Percentiles rank a stretch among this genome's conserved stretches.
These are phyloP conservation scores for Crocodylus rhombifer DNA, from an alignment of 2,797 vertebrate species.

Conservation along the genomic window DNA sequence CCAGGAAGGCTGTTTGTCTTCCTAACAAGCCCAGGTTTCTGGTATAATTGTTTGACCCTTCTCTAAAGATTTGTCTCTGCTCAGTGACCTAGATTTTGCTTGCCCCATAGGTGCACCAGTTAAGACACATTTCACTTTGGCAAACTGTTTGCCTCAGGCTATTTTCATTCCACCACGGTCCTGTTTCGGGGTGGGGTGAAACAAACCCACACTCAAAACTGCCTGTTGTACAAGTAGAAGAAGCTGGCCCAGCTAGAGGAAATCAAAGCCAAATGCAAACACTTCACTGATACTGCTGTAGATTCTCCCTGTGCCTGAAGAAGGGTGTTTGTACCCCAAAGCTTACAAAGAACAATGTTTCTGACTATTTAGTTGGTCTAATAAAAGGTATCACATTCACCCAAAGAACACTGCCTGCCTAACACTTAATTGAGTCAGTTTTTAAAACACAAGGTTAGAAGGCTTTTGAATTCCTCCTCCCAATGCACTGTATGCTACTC, in stretches of 20 bases:
- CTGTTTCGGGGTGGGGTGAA: neutral
- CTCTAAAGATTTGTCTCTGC: neutral
- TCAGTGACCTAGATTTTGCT: neutral
- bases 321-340: too few species aligned
- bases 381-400: too few species aligned
- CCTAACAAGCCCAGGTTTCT: neutral
- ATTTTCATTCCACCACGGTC: neutral
- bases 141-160: neutral
- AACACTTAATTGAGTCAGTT: too few species aligned
- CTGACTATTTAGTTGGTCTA: too few species aligned
- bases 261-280: slow-evolving; percentile 6
- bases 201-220: accelerated
- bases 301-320: too few species aligned
- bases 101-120: neutral
- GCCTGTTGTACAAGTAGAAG: neutral
- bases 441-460: too few species aligned
- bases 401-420: too few species aligned
- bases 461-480: too few species aligned
- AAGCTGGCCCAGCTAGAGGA: neutral
- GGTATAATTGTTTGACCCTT: neutral
- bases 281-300: neutral
- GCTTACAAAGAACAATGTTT: too few species aligned
- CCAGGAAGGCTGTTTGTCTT: neutral
- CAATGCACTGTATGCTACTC: too few species aligned
- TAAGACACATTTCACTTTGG: neutral